Percentiles rank a stretch among this genome's conserved stretches.
Conservation (phyloP, 2,797 vertebrate species). For the Vespertilio murinus region DNA sequence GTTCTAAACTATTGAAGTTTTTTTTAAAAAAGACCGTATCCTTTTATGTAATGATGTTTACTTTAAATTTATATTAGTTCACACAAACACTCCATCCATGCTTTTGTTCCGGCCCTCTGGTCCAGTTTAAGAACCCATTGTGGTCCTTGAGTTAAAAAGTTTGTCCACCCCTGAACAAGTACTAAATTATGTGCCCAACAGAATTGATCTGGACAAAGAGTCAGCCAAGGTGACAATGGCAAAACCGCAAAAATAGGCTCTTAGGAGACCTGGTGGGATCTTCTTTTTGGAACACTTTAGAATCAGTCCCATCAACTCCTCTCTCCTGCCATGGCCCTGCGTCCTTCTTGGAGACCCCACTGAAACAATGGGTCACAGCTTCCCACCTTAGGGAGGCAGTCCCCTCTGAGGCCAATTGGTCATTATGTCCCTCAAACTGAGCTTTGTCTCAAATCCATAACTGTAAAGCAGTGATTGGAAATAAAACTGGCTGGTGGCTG, state of each 20-base stretch:
- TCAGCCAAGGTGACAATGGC: not conserved
- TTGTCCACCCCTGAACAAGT: no score
- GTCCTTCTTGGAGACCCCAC: not conserved
- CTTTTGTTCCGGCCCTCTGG: no score
- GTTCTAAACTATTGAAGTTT: no score
- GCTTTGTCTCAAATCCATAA: not conserved
- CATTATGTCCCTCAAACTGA: not conserved
- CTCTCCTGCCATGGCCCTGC: not conserved
- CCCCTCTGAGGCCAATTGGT: not conserved
- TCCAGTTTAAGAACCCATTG: no score
- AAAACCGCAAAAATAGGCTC: not conserved
- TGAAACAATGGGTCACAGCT: not conserved
- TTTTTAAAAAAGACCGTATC: no score
- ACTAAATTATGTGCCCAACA: accelerated
- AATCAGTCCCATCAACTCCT: not conserved
- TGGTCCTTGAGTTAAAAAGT: no score
- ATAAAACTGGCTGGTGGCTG: not conserved
- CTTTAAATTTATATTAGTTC: no score
- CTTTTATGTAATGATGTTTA: no score
- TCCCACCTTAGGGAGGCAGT: not conserved
- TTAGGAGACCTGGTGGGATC: not conserved
- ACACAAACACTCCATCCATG: no score
- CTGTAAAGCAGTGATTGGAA: no score
- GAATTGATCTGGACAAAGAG: not conserved
- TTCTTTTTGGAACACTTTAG: not conserved